Percentiles rank a stretch among this genome's conserved stretches.
Evolutionary conservation across 2,888 invertebrate species (phyloP).

Genomic region (Andrena bucephala): DNA sequence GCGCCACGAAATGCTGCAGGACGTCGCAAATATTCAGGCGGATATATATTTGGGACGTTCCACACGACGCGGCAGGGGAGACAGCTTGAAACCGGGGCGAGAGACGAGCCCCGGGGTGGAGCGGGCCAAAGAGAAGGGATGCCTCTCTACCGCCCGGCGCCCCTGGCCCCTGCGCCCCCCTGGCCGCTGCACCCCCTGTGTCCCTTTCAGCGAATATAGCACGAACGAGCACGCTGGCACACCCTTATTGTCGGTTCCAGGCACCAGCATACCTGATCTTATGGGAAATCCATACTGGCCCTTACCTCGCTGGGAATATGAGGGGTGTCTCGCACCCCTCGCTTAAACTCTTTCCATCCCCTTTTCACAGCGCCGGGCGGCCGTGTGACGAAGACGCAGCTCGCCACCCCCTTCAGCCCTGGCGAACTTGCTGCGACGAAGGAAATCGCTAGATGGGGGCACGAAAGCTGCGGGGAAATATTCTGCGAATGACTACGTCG

Average conservation of each 20-base stretch:
- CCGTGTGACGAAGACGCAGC: conserved; percentile 29
- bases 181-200: background rate
- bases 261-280: conserved; percentile 82
- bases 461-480: background rate
- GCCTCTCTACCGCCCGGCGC: conserved; percentile 32
- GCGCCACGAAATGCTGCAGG: conserved; percentile 6
- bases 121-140: conserved; percentile 68
- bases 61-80: conserved; percentile 62
- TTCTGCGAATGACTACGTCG: no score
- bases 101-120: conserved; percentile 62
- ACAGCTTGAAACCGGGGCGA: conserved; percentile 72
- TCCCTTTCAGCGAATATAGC: conserved; percentile 54
- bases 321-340: conserved; percentile 62
- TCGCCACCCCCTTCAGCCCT: conserved; percentile 40
- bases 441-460: background rate
- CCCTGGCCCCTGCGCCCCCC: conserved; percentile 9
- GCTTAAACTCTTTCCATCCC: conserved; percentile 48
- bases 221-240: conserved; percentile 74
- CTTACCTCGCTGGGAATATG: conserved; percentile 70
- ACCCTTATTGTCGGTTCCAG: conserved; percentile 82
- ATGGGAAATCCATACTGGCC: conserved; percentile 83
- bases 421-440: conserved; percentile 12
- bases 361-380: conserved; percentile 2
- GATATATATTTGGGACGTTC: conserved; percentile 60
- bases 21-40: conserved; percentile 34